Evolutionary conservation across 2,888 invertebrate genomes (phyloP).

Genomic region (Minunthozetes semirufus): DNA sequence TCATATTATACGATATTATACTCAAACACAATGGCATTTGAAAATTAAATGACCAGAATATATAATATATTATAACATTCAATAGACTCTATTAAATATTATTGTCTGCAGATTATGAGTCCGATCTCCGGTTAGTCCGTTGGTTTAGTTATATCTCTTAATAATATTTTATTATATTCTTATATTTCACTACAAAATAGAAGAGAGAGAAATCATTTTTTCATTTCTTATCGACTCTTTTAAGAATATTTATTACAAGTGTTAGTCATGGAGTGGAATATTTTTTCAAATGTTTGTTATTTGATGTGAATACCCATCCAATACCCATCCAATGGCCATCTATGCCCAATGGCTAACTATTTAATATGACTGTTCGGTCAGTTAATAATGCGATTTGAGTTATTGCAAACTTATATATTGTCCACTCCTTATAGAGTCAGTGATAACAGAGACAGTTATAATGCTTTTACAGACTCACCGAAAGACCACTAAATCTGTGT

Average conservation of each 20-base stretch:
- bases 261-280: constrained; percentile 4
- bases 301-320: constrained; percentile 16
- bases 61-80: too few relatives aligned
- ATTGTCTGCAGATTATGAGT: too few relatives aligned
- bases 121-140: too few relatives aligned
- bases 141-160: not conserved
- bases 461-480: not conserved
- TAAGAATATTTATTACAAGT: constrained; percentile 31
- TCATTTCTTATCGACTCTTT: constrained; percentile 17
- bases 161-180: not conserved
- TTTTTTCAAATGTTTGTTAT: constrained; percentile 13
- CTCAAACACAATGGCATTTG: too few relatives aligned
- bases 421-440: constrained; percentile 4
- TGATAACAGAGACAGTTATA: constrained; percentile 23
- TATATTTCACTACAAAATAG: not conserved
- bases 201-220: not conserved
- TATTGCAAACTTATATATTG: constrained; percentile 25
- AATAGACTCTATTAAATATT: too few relatives aligned
- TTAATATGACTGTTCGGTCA: constrained; percentile 29
- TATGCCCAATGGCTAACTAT: constrained; percentile 23
- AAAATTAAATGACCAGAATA: too few relatives aligned
- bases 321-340: too few relatives aligned
- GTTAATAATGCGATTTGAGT: constrained; percentile 28
- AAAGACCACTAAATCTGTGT: constrained; percentile 25
- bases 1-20: too few relatives aligned